Base-by-base conservation (phyloP, 64 coral and sea anemone genomes). In the Cladopsammia gracilis region DNA sequence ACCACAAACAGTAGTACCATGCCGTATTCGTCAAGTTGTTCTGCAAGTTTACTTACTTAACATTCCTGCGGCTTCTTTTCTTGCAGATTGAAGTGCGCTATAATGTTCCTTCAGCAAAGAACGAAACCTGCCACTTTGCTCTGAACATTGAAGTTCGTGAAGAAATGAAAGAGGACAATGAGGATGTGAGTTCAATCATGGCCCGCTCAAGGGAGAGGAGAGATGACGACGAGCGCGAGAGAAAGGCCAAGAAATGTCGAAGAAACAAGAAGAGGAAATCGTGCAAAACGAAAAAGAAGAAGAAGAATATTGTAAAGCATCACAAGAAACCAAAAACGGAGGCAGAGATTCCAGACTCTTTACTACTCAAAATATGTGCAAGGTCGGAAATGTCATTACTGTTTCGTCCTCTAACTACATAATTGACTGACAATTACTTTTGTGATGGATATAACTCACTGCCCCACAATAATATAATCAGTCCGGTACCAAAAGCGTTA, bases 81-180 rank as follows among this genome's bases (percentile, higher is more conserved):
- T 58, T 71, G 24, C 54, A 97, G 96, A 94, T 97, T 73, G 96
- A 97, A 70, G 87, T 94, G 8, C 81, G 64, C 62, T 76, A 94
- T 60, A 97, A 97, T 71, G 92, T 97, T 9, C 96, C 96, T 8
- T 94, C 92, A 4, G 50, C 96, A 67, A 90, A 86, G 34, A 94
- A 97, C 66, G 96, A 97, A 87, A 91, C 91, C 9, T 97, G 96
- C 43, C 78, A 90, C 44, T 97, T 97, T 62, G 88, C 90, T 47
- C 19, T 97, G 10, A 75, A 69, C 49, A 77, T 86, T 16, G 57
- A 76, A 42, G 58, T 91, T 8, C 86, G 73, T 54, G 96, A 97
- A 62, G 70, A 84, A 61, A 25, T 94, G 6, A 51, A 68, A 26
- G 22, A 58, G 58, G 46, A 75, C 3, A 78, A 78, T 12, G 58